Evolutionary conservation across 2,888 invertebrate genomes (phyloP), one percentile per base, ranked within the genome.

Genomic region (Falcaria lacertinaria): DNA sequence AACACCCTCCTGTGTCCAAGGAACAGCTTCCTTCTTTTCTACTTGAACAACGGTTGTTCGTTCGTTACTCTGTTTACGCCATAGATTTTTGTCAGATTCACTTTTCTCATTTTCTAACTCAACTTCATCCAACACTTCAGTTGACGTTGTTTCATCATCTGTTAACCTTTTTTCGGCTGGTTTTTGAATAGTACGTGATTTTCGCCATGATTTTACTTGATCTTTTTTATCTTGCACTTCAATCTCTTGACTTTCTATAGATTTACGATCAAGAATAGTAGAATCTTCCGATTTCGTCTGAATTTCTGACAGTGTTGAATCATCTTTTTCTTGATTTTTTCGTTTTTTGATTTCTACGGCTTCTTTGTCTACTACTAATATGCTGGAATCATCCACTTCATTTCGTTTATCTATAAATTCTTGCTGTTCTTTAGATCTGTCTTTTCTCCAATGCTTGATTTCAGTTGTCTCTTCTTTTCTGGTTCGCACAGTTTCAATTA

Each of bases 1-100:
- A 11, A 93, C 88, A 52, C 91, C 89, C 75, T 94, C 92, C 61
- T 94, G 90, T 2, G 92, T 94, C 92, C 70, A 91, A 42, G 68
- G 92, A 68, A 65, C 82, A 53, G 68, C 78, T 81, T 74, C 82
- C 64, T 68, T 72, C 47, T 59, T 67, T 44, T 77, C 74, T 45
- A 69, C 68, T 41, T 48, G 48, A 14, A 47, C 38, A 36, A 41
- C 4, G 46, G 39, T 7, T 40, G 51, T 14, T 22, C 33, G 44
- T 43, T 45, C 1, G 37, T 43, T 36, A 22, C 52, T 50, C 13
- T 48, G 42, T 47, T 60, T 73, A 42, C 50, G 51, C 60, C 59
- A 48, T n/a, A 35, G 44, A n/a, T 43, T 34, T 38, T 25, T 14
- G 14, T 48, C 43, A 11, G 42, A 39, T 33, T 47, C 45, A n/a